phyloP scores from a whole-genome alignment of 2,888 invertebrate genomes.

The Dicyrtoma fusca region DNA sequence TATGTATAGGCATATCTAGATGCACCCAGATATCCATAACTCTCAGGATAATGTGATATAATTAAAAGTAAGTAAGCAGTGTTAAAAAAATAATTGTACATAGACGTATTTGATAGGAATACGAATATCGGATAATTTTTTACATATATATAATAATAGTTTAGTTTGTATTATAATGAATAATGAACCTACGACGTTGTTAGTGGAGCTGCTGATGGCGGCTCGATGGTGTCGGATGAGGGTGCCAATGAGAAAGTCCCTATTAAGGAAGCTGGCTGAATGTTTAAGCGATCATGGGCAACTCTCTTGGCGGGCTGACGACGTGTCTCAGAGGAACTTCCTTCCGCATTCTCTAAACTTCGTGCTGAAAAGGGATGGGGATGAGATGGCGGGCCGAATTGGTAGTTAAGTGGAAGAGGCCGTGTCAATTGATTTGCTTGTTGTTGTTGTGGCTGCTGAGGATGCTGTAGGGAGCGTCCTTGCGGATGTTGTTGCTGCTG shows the following conservation, averaged over 20 bases:
- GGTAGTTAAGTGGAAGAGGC: neutral
- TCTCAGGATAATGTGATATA: too few species aligned
- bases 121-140: neutral
- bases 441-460: conserved; percentile 11
- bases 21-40: too few species aligned
- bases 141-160: neutral
- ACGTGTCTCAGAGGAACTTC: neutral
- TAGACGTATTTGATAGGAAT: too few species aligned
- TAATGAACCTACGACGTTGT: neutral
- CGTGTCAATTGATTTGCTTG: conserved; percentile 6
- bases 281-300: neutral
- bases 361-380: conserved; percentile 6
- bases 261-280: conserved; percentile 27
- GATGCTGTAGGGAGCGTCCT: neutral
- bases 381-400: conserved; percentile 5
- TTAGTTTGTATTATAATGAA: neutral
- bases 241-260: conserved; percentile 34
- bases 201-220: too few species aligned
- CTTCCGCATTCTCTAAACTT: neutral
- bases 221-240: neutral
- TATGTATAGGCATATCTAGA: too few species aligned
- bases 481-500: conserved; percentile 14
- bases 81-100: too few species aligned
- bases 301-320: neutral
- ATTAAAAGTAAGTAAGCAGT: too few species aligned